Evolutionary conservation across 2,888 invertebrate species (phyloP).

Genomic region (Bombylius discolor): DNA sequence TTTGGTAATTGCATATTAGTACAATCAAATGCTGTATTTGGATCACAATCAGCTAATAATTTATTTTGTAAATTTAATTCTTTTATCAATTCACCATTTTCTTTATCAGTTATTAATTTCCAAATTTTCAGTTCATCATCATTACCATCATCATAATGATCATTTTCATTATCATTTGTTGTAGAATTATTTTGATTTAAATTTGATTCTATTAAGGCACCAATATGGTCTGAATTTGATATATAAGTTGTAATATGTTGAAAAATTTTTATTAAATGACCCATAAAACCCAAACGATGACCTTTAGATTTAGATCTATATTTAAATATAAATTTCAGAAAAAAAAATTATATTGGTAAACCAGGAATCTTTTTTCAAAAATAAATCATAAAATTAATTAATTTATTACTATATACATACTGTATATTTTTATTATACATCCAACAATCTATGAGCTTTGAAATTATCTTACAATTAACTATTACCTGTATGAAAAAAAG

Average conservation of each 20-base stretch:
- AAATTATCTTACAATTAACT: slow-evolving; percentile 63
- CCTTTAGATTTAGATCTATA: slow-evolving; percentile 40
- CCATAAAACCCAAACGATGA: slow-evolving; percentile 51
- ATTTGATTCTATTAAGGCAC: slow-evolving; percentile 41
- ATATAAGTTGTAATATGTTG: slow-evolving; percentile 41
- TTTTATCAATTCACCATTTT: slow-evolving; percentile 28
- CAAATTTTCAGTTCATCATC: slow-evolving; percentile 40
- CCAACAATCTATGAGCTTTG: slow-evolving; percentile 69
- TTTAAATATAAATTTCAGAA: not conserved
- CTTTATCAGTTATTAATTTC: slow-evolving; percentile 29
- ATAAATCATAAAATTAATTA: too few relatives aligned
- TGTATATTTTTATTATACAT: slow-evolving; percentile 62
- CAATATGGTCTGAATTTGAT: slow-evolving; percentile 40
- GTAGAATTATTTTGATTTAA: slow-evolving; percentile 20
- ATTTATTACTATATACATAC: slow-evolving; percentile 35
- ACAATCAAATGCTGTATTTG: slow-evolving; percentile 28
- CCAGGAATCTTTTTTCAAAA: not conserved
- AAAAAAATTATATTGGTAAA: not conserved
- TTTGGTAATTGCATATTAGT: slow-evolving; percentile 21
- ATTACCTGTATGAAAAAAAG: slow-evolving; percentile 46
- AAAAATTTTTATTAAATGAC: slow-evolving; percentile 49
- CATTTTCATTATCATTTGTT: too few relatives aligned
- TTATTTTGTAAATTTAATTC: slow-evolving; percentile 28
- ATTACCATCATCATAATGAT: slow-evolving; percentile 15
- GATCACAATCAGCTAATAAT: slow-evolving; percentile 32